Conservation (phyloP, 2,888 invertebrate genomes). For the Habroteleia sp. region DNA sequence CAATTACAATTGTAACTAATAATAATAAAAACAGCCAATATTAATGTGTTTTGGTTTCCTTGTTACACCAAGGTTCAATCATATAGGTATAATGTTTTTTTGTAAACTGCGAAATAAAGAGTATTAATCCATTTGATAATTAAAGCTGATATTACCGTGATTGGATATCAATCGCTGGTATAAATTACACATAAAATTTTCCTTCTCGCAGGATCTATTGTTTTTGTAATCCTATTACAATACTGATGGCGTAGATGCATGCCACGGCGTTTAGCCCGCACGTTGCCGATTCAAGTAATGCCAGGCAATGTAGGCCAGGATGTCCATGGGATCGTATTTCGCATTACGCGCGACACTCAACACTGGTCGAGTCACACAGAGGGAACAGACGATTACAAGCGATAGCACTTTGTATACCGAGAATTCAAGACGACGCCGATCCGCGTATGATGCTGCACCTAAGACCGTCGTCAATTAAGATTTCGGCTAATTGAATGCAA, state of each 20-base stretch:
- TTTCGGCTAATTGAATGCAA: conserved; percentile 58
- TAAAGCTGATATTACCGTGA: conserved; percentile 29
- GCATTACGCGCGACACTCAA: conserved; percentile 79
- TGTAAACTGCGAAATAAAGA: conserved; percentile 3
- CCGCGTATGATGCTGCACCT: conserved; percentile 51
- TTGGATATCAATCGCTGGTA: conserved; percentile 39
- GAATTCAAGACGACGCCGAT: conserved; percentile 56
- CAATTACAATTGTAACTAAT: too few species aligned
- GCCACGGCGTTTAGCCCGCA: conserved; percentile 31
- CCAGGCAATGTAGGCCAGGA: conserved; percentile 80
- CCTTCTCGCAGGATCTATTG: conserved; percentile 44
- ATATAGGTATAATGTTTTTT: too few species aligned
- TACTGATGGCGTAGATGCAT: conserved; percentile 37
- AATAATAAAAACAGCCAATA: too few species aligned
- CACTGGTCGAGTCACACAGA: conserved; percentile 75
- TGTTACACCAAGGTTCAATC: too few species aligned
- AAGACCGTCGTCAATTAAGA: conserved; percentile 41
- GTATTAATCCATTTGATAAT: conserved; percentile 15
- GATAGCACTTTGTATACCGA: conserved; percentile 75
- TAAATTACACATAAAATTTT: conserved; percentile 47
- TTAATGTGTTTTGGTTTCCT: too few species aligned
- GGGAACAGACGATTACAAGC: conserved; percentile 79
- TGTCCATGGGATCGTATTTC: conserved; percentile 79
- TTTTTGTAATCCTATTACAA: conserved; percentile 58
- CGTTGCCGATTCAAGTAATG: conserved; percentile 68